Conservation (phyloP, 1,140 invertebrate species). For the Atopsyche davidsoni region DNA sequence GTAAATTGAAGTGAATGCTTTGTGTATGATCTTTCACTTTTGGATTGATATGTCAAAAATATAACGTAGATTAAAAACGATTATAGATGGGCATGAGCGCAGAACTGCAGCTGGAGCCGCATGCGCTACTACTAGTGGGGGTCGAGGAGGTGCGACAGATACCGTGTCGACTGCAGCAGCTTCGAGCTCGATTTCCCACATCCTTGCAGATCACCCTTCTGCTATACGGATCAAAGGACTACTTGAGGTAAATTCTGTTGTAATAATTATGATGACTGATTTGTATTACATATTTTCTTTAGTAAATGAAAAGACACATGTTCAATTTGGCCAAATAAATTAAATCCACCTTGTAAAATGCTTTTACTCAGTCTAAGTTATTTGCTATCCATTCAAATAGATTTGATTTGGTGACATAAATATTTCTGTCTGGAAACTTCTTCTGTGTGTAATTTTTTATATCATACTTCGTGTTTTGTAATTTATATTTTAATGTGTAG, state of each 20-base stretch:
- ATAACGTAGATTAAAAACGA: too few relatives aligned
- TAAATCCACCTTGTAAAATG: too few relatives aligned
- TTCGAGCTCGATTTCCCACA: slow-evolving; percentile 19
- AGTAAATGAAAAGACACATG: too few relatives aligned
- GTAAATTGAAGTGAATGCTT: too few relatives aligned
- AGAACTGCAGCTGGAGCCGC: too few relatives aligned
- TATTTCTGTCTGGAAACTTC: slow-evolving; percentile 6
- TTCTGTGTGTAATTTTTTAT: slow-evolving; percentile 7
- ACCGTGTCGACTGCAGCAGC: slow-evolving; percentile 26
- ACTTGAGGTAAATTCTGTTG: slow-evolving; percentile 42
- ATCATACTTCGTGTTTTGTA: slow-evolving; percentile 4
- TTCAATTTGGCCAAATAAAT: too few relatives aligned
- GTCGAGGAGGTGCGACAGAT: slow-evolving; percentile 31
- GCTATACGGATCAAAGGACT: slow-evolving; percentile 35
- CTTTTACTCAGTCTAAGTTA: too few relatives aligned
- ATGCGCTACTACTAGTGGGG: slow-evolving; percentile 32
- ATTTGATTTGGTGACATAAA: too few relatives aligned
- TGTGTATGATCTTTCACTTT: too few relatives aligned
- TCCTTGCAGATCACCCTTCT: slow-evolving; percentile 33
- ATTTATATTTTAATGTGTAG: slow-evolving; percentile 5
- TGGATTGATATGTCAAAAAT: too few relatives aligned
- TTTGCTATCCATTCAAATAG: too few relatives aligned
- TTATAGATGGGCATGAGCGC: too few relatives aligned
- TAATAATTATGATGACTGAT: background rate
- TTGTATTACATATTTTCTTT: background rate